Evolutionary conservation across 2,888 invertebrate species (phyloP).

Genomic region (Tachina grossa): DNA sequence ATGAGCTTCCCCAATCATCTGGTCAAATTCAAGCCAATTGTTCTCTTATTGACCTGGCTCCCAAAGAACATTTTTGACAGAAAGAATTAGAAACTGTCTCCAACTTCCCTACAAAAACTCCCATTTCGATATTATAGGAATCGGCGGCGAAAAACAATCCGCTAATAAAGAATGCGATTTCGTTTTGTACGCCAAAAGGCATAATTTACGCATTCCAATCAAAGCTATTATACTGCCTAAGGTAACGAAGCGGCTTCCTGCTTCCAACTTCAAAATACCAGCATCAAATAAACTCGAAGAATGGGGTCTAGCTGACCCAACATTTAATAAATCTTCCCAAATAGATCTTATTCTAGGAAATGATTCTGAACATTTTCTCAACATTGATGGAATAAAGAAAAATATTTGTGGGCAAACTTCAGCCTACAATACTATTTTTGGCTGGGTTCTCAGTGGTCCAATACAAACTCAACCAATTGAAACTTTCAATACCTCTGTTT

Average conservation of each 20-base stretch:
- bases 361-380: too few species aligned
- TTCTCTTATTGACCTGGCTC: not conserved
- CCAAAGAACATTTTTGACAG: not conserved
- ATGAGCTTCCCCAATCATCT: not conserved
- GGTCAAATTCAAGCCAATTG: not conserved
- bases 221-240: not conserved
- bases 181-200: not conserved
- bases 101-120: not conserved
- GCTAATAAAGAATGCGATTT: not conserved
- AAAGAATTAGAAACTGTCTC: not conserved
- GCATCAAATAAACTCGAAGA: not conserved
- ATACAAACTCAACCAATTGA: not conserved
- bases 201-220: not conserved
- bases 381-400: too few species aligned
- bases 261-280: not conserved
- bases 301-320: too few species aligned
- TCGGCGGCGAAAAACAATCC: not conserved
- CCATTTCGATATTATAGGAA: not conserved
- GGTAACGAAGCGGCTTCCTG: slow-evolving; percentile 1
- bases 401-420: too few species aligned
- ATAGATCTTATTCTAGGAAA: too few species aligned
- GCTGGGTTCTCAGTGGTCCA: not conserved
- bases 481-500: not conserved
- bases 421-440: not conserved
- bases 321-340: too few species aligned